Base-by-base conservation (phyloP, 2,113 vertebrate genomes). In the Equus quagga region DNA sequence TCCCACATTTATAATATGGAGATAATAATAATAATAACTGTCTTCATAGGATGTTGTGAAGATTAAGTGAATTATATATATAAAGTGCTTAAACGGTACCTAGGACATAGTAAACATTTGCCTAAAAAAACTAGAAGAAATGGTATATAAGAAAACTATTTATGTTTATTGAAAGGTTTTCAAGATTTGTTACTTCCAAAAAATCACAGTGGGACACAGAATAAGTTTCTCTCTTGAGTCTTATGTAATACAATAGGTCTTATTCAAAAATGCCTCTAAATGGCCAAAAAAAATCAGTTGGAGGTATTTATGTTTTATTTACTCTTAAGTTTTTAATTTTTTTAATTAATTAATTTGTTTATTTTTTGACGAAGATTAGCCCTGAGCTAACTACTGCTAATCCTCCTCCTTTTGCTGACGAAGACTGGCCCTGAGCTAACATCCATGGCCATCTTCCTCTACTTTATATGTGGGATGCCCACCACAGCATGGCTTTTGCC, bases 81-180 rank as follows among this genome's bases (percentile, higher is more conserved):
- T 65, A 31, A 89, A 89, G 24, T 84, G 31, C 58, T 97, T 95
- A n/a, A 49, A 89, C 3, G 21, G 44, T 84, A n/a, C n/a, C 46
- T 89, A 67, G 14, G 33, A 91, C 65, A 89, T 19, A 76, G 51
- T 64, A 96, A 93, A 79, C 23, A 89, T 92, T 97, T 92, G 14
- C 33, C 41, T 93, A 82, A 65, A 49, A 67, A 85, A 86, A 65
- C 70, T 85, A 10, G 83, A 46, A 93, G 41, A 93, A 85, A 76
- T 86, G 26, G 17, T 78, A 65, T 65, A 1, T 75, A 90, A 79
- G 44, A 86, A 92, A 67, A 60, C 85, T 31, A 44, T 76, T 60
- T 82, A n/a, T 65, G 4, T 62, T 87, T 90, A 75, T 69, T 64
- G 41, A 83, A 93, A 89, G 24, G 19, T 89, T 90, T 94, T 85